phyloP scores from a whole-genome alignment of 2,797 vertebrate species.

The Chaenodraco wilsoni region DNA sequence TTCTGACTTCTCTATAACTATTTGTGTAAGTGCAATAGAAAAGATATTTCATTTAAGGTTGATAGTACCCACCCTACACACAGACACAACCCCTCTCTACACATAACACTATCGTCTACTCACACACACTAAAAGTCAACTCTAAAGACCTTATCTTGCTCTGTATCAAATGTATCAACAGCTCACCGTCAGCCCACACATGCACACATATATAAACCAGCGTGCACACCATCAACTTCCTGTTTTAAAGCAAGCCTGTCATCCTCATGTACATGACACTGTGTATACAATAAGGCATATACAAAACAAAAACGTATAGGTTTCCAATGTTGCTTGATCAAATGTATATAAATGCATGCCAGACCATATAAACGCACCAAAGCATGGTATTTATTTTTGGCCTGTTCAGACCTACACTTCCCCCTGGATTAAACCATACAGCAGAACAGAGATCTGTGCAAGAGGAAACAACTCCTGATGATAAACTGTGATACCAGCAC shows the following conservation, averaged over 20 bases:
- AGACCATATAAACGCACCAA: not conserved
- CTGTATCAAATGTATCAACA: conserved; percentile 8
- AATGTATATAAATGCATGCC: not conserved
- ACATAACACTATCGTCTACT: conserved; percentile 5
- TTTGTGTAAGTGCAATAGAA: not conserved
- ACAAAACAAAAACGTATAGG: not conserved
- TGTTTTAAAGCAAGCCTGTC: conserved; percentile 6
- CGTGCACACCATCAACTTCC: conserved; percentile 38
- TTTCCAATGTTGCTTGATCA: not conserved
- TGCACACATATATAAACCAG: not conserved
- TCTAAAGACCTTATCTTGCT: conserved; percentile 23
- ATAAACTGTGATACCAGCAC: conserved; percentile 16
- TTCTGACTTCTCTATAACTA: not conserved
- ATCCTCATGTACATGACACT: too few species aligned
- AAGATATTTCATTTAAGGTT: not conserved
- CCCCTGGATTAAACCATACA: conserved; percentile 43
- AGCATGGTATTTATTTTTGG: not conserved
- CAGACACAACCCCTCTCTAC: not conserved
- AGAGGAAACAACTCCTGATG: conserved; percentile 66
- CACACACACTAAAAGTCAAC: conserved; percentile 17
- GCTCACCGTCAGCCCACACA: not conserved
- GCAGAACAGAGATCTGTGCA: conserved; percentile 64
- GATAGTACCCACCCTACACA: not conserved
- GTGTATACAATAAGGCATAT: not conserved
- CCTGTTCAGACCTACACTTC: conserved; percentile 52